phyloP scores from a whole-genome alignment of 2,888 invertebrate genomes.

The Pocota personata region DNA sequence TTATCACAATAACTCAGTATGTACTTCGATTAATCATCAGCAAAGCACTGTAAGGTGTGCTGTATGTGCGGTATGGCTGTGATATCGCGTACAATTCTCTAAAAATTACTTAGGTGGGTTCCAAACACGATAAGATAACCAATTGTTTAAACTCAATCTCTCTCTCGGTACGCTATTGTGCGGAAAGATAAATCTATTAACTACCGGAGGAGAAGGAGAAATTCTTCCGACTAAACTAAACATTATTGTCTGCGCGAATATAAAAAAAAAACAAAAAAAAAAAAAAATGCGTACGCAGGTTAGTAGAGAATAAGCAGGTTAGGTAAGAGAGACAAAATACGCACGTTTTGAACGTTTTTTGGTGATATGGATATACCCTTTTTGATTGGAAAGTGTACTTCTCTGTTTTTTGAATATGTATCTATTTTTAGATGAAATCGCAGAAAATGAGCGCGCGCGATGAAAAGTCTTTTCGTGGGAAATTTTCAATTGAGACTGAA shows the following conservation, averaged over 20 bases:
- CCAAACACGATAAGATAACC: slow-evolving; percentile 24
- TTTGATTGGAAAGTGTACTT: neutral
- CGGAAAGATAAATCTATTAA: slow-evolving; percentile 5
- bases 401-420: neutral
- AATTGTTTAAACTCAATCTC: slow-evolving; percentile 20
- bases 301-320: neutral
- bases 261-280: slow-evolving; percentile 11
- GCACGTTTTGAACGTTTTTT: slow-evolving; percentile 19
- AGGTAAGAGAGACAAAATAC: slow-evolving; percentile 9
- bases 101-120: neutral
- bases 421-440: slow-evolving; percentile 37
- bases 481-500: slow-evolving; percentile 57
- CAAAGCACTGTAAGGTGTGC: neutral
- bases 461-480: slow-evolving; percentile 32
- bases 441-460: neutral
- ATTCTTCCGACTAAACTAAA: neutral
- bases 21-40: slow-evolving; percentile 58
- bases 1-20: slow-evolving; percentile 47
- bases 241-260: neutral
- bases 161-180: neutral
- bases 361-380: neutral
- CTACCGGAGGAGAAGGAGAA: neutral
- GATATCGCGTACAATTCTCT: slow-evolving; percentile 16
- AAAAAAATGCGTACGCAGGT: slow-evolving; percentile 21
- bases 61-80: slow-evolving; percentile 7